Evolutionary conservation across 2,113 vertebrate genomes (phyloP), one percentile per base, ranked within the genome.

Genomic region (Caloenas nicobarica): DNA sequence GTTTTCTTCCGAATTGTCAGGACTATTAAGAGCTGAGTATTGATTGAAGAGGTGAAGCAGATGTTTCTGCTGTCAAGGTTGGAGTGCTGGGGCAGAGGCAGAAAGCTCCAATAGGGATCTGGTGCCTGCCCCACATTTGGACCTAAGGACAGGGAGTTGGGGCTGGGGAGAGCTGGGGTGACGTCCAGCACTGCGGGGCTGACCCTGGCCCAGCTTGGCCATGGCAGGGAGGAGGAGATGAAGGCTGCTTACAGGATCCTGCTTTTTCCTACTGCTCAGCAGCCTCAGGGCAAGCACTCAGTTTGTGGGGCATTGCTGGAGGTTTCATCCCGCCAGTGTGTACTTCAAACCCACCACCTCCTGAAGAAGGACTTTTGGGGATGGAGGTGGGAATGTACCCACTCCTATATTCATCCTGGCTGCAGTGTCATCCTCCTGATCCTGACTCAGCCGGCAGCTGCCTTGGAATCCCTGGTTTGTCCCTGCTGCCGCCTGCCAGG

Each of bases 1-100:
- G 96, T 95, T 98, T 98, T 97, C 97, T 97, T 94, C 91, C 0
- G 91, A 96, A 93, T 97, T 96, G 93, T 97, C 97, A 95, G 97
- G 87, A 97, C 97, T 96, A 72, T 97, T 97, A 98, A 97, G 91
- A 96, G 90, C 71, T 56, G 88, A 56, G 95, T 97, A 96, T 96
- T 96, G 97, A 97, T 64, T 96, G 96, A 97, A 95, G 97, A 96
- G 92, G 91, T 96, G 95, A 97, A 85, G 91, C 97, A 96, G 96
- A 96, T 95, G 93, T 96, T 97, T 96, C 94, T 96, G 91, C 95
- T 78, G 89, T 83, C 29, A n/a, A 96, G 79, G 58, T 91, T 79
- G 65, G 86, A 94, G 42, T 54, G 44, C 18, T 1, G 2, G 54
- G 71, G 44, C 46, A 56, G 70, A 77, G 84, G 60, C 76, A 97